Evolutionary conservation across 2,888 invertebrate genomes (phyloP), one percentile per base, ranked within the genome.

Genomic region (Drosophila neotestacea): DNA sequence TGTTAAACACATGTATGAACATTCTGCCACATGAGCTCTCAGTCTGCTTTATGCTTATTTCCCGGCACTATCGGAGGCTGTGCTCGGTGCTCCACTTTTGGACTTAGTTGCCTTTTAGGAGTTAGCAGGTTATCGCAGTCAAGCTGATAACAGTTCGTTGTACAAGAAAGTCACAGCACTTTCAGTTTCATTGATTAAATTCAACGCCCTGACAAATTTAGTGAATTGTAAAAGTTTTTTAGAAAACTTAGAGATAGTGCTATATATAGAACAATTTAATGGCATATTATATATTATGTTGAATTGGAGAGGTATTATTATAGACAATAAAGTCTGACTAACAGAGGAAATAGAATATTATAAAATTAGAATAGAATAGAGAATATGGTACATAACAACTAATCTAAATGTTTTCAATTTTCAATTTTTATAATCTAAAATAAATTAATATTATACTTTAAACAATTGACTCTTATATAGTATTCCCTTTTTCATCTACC

Each of bases 81-180:
- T 60, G 70, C 46, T 51, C 70, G 30, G 34, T 63, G 85, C 69
- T 78, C 81, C 59, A 86, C 73, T 73, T 81, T 80, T 47, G 47
- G 62, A 71, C 54, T 59, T 80, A 61, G 59, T 67, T 73, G 79
- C 59, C 56, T 68, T 66, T 70, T 70, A 66, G 66, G 1, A 76
- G 78, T 65, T 77, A 63, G 69, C 76, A 82, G 90, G 90, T 91
- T 91, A 91, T 91, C 90, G 68, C 60, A 28, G 42, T 10, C 11
- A 56, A 73, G 70, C 79, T 88, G 91, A 91, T 91, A 91, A 91
- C 84, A 76, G 88, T 85, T 85, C 80, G 78, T 87, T 88, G 83
- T 76, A 79, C 79, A 67, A 79, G 71, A 64, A 59, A 71, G 34
- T 39, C 64, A 10, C n/a, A 30, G 51, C 46, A 86, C 89, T 88